Evolutionary conservation across 2,113 vertebrate species (phyloP).

Genomic region (Alectura lathami): DNA sequence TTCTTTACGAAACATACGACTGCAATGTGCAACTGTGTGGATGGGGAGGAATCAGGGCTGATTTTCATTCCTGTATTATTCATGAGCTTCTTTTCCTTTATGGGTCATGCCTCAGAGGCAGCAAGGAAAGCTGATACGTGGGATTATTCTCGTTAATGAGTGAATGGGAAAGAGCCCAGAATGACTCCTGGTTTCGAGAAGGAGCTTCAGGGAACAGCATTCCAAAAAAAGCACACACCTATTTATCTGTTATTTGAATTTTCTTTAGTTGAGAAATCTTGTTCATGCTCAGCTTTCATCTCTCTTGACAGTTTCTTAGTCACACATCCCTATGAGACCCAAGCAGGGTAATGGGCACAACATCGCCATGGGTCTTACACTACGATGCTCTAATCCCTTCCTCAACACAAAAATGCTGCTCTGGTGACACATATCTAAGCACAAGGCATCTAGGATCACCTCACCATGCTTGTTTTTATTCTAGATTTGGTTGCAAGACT

Average conservation of each 20-base stretch:
- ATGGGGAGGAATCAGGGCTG: accelerated
- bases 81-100: neutral
- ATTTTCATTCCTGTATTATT: neutral
- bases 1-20: neutral
- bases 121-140: accelerated
- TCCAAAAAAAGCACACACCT: neutral
- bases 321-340: accelerated
- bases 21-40: accelerated
- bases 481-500: neutral
- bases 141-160: neutral
- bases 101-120: neutral
- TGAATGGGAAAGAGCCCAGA: neutral
- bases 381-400: neutral
- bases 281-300: neutral
- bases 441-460: neutral
- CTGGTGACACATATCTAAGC: neutral
- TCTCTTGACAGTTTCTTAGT: neutral
- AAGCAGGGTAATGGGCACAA: accelerated
- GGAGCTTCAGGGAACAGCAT: accelerated
- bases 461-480: neutral
- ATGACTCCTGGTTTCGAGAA: neutral
- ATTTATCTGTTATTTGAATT: neutral
- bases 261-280: neutral
- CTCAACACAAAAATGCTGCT: accelerated
- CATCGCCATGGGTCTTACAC: accelerated